Base-by-base conservation (phyloP, 2,113 vertebrate genomes). In the Macroglossus sobrinus region DNA sequence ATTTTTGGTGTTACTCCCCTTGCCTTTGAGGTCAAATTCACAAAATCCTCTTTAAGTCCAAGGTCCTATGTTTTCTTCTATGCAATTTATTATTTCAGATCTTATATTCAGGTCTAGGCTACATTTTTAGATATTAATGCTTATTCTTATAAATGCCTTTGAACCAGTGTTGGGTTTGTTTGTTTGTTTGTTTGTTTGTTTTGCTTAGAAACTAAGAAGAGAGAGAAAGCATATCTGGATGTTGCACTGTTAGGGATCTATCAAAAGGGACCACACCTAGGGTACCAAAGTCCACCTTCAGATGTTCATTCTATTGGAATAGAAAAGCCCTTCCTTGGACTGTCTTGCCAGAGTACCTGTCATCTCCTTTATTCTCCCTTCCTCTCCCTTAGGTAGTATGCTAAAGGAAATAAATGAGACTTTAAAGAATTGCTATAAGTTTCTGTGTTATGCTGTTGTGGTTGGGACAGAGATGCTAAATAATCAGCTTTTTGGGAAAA, bases 351-450 rank as follows among this genome's bases (percentile, higher is more conserved):
- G 79, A 40, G 43, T 90, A 40, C 5, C 38, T 59, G 4, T 50
- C 14, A 10, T 68, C 26, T 57, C 26, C 30, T 11, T 30, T 66
- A 7, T 43, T 82, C 64, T 84, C 28, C 57, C 55, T 88, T 64
- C 15, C 47, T 55, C 4, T 82, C 26, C 21, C 15, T 5, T 33
- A 38, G 47, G n/a, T 82, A 57, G 81, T 47, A 55, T 43, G 71
- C 43, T 45, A 64, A 80, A 26, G 33, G 33, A 12, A 74, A 64
- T 86, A 80, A 66, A 72, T 28, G 7, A 66, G 66, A 64, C 10
- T 63, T 89, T n/a, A 72, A 50, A 89, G 89, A 95, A 89, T 78
- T 78, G 40, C 78, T 79, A 9, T 84, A 69, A 82, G 7, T 79
- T 84, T 71, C 50, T 50, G 26, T 18, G 19, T 72, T 84, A n/a